Evolutionary conservation across 2,797 vertebrate species (phyloP), one percentile per base, ranked within the genome.

Genomic region (Periparus ater): DNA sequence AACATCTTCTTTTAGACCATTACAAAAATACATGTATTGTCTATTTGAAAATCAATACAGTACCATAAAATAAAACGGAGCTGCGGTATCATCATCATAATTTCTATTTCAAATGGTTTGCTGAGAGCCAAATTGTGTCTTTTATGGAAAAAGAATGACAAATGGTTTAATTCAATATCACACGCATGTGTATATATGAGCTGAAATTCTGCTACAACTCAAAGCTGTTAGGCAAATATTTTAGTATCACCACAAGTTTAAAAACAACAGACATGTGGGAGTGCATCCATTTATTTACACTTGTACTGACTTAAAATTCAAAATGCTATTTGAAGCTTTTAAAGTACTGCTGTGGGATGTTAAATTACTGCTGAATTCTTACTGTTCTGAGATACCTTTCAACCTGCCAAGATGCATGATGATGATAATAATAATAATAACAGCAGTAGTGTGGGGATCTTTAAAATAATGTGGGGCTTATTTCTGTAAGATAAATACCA

Each of bases 61-160:
- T 96, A 91, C 85, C 93, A 96, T 98, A 97, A 97, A 98, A 97
- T 97, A 97, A 98, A 98, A 97, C 72, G 75, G 97, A 97, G 94
- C 91, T 58, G 77, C 92, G 73, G 84, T 97, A 95, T 97, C 94
- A 95, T 97, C 96, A 97, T 97, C 92, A 97, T 94, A 96, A 98
- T 96, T 96, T 97, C 96, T 96, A 82, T 97, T 98, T 97, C 97
- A 97, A 94, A 97, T 67, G 94, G 90, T 96, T 98, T 96, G 73
- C 96, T 95, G 93, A 96, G 95, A 97, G 95, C 88, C 96, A 97
- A 97, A 96, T 93, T 54, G 79, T 93, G 77, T 97, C 95, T 91
- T 97, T 97, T 97, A 96, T 82, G 87, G 95, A 94, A 96, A 73
- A 89, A 96, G 91, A 96, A 95, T 95, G 96, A 96, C 96, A 97